phyloP scores from a whole-genome alignment of 2,113 vertebrate species.

The Machaerirhynchus nigripectus region DNA sequence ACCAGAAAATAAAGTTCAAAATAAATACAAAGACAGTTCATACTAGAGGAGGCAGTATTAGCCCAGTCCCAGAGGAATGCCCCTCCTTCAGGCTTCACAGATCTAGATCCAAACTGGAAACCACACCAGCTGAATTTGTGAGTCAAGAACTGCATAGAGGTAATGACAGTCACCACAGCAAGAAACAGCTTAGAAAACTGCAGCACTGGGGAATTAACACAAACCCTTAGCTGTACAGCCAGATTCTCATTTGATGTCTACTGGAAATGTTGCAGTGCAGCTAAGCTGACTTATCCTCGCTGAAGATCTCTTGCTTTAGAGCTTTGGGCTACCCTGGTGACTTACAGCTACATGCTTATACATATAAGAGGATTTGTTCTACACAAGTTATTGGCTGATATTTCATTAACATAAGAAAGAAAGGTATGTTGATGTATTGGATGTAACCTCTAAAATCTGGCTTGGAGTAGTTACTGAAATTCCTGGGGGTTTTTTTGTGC shows the following conservation, averaged over 20 bases:
- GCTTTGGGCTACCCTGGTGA: background rate
- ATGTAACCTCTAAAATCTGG: background rate
- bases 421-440: background rate
- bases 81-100: background rate
- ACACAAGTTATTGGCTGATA: background rate
- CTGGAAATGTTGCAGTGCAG: background rate
- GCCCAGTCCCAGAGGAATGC: background rate
- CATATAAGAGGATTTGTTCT: background rate
- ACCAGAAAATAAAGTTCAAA: background rate
- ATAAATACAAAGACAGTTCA: background rate
- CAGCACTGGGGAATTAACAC: background rate
- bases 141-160: background rate
- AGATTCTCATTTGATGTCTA: background rate
- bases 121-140: background rate
- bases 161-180: background rate
- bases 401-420: slow-evolving; percentile 9
- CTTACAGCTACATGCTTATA: background rate
- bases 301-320: background rate
- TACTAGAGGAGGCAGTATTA: background rate
- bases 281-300: background rate
- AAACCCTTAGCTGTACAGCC: background rate
- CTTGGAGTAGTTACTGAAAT: background rate
- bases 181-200: background rate
- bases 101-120: background rate
- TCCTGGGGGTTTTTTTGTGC: background rate